A percentile compares a stretch with the other conserved stretches of the same genome.
These are phyloP conservation scores for Lipophrys pholis DNA, from an alignment of 2,113 vertebrate species.

Conservation along the genomic window DNA sequence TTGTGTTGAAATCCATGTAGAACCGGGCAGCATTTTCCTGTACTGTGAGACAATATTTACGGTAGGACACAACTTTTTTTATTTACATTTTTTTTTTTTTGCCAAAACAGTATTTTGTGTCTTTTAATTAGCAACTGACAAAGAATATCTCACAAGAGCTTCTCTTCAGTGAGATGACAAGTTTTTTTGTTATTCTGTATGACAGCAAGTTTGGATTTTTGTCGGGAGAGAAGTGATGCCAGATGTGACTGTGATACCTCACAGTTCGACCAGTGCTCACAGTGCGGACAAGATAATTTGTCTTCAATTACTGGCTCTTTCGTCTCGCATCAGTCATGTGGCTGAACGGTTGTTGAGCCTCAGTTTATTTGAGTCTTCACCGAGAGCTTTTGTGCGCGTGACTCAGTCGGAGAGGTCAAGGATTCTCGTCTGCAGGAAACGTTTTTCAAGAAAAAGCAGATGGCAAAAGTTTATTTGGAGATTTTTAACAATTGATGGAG, in stretches of 20 bases:
- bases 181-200: constrained; percentile 54
- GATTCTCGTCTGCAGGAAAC: not conserved
- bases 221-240: constrained; percentile 62
- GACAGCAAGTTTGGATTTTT: constrained; percentile 69
- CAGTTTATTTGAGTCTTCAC: constrained; percentile 45
- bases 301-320: constrained; percentile 66
- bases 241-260: constrained; percentile 72
- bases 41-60: constrained; percentile 38
- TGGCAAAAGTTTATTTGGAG: not conserved
- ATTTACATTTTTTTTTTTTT: constrained; percentile 21
- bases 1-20: constrained; percentile 23
- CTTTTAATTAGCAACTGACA: constrained; percentile 44
- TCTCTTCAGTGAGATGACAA: constrained; percentile 48
- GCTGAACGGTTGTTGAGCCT: constrained; percentile 51
- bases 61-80: constrained; percentile 40
- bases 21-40: constrained; percentile 34
- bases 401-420: constrained; percentile 25
- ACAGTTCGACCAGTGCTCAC: constrained; percentile 58
- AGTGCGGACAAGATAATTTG: constrained; percentile 72
- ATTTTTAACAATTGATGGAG: not conserved
- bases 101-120: constrained; percentile 52
- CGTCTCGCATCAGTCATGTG: constrained; percentile 60
- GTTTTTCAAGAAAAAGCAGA: not conserved
- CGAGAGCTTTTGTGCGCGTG: constrained; percentile 7
- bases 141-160: constrained; percentile 30